Conservation (phyloP, 2,888 invertebrate species). For the Ormyrus pomaceus region DNA sequence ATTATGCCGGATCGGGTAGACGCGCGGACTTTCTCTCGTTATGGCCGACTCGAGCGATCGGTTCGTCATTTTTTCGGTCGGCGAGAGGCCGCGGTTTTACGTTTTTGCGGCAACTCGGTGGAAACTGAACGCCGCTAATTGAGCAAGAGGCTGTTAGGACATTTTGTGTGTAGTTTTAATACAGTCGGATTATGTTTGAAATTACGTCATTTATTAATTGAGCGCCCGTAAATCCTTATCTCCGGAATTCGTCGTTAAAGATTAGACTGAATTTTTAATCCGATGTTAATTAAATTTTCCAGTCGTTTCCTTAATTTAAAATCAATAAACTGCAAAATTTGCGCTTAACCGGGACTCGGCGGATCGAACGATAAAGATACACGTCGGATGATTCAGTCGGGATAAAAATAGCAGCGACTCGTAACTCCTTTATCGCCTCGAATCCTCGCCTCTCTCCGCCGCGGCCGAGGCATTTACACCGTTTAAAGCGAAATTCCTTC, state of each 20-base stretch:
- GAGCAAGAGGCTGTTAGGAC: too few relatives aligned
- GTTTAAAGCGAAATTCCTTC: constrained; percentile 8
- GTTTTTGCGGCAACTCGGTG: not conserved
- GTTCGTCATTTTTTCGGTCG: constrained; percentile 1
- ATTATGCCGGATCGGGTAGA: not conserved
- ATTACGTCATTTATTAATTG: too few relatives aligned
- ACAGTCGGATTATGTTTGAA: too few relatives aligned
- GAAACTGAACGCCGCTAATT: not conserved
- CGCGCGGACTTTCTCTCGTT: constrained; percentile 39
- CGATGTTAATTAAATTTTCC: too few relatives aligned
- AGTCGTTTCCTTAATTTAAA: too few relatives aligned
- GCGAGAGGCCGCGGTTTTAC: not conserved
- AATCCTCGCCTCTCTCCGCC: not conserved
- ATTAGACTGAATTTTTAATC: too few relatives aligned
- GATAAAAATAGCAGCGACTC: not conserved
- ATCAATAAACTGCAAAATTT: too few relatives aligned
- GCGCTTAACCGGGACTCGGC: too few relatives aligned
- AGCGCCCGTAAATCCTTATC: too few relatives aligned
- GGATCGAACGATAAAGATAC: too few relatives aligned
- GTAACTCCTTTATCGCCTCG: constrained; percentile 12
- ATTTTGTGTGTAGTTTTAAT: too few relatives aligned
- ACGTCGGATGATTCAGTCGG: not conserved
- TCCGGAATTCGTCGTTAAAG: too few relatives aligned
- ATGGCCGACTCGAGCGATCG: constrained; percentile 1
- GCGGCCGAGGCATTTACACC: not conserved